A percentile compares a stretch with the other conserved stretches of the same genome.
phyloP scores from a whole-genome alignment of 2,797 vertebrate genomes.

The Perodicticus potto region DNA sequence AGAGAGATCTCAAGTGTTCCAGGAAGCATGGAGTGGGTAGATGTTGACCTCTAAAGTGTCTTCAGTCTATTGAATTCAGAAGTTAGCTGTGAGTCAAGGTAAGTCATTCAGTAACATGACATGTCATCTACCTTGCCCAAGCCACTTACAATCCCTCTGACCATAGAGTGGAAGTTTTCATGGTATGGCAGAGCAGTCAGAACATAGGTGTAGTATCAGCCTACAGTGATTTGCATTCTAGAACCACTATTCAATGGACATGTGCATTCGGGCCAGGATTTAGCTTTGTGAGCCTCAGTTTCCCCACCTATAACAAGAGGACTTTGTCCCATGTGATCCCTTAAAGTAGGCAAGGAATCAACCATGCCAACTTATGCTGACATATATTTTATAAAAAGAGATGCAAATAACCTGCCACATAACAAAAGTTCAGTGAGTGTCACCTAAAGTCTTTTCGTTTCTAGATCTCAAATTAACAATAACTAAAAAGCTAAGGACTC shows the following conservation, averaged over 20 bases:
- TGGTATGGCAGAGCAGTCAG: rapidly evolving
- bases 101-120: too few species aligned
- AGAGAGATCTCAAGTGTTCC: rapidly evolving
- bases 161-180: background rate
- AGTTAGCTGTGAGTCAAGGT: background rate
- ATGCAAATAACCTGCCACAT: background rate
- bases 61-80: background rate
- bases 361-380: background rate
- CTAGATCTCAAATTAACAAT: background rate
- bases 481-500: background rate
- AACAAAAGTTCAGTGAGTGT: background rate
- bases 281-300: background rate
- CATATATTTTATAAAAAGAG: background rate
- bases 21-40: too few species aligned
- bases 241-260: background rate
- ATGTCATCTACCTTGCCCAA: background rate
- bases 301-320: background rate
- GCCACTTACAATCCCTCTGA: background rate
- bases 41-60: background rate
- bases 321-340: background rate
- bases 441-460: background rate
- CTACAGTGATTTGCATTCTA: background rate
- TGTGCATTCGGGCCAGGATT: background rate
- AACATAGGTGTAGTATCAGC: background rate
- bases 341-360: background rate